Percentiles rank a stretch among this genome's conserved stretches.
Evolutionary conservation across 1,140 invertebrate genomes (phyloP).

Genomic region (Lamellibrachia luymesi): DNA sequence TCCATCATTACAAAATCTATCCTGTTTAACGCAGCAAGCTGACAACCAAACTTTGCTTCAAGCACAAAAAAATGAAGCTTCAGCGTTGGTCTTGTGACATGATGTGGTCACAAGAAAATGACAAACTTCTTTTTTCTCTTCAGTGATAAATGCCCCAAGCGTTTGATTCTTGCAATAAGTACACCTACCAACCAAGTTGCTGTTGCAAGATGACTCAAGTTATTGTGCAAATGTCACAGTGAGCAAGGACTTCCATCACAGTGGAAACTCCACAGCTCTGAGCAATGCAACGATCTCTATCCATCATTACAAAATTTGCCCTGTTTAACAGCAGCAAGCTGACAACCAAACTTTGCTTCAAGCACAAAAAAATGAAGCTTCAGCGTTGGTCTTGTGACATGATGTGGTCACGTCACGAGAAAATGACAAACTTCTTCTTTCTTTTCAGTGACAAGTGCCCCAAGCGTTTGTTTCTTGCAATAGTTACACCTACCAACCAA

Average conservation of each 20-base stretch:
- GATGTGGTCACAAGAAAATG: background rate
- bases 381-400: background rate
- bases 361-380: background rate
- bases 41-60: too few relatives aligned
- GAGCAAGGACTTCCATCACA: background rate
- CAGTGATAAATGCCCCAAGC: background rate
- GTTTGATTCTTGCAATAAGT: background rate
- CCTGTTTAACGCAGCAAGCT: background rate
- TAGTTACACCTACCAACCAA: background rate
- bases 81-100: background rate
- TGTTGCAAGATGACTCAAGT: too few relatives aligned
- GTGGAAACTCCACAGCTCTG: background rate
- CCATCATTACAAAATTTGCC: background rate
- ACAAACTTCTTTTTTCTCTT: background rate
- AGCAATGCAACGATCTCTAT: background rate
- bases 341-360: too few relatives aligned
- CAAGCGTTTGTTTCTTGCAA: background rate
- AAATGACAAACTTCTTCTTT: background rate
- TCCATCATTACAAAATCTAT: background rate
- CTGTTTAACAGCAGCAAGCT: background rate
- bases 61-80: background rate
- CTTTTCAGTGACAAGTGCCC: background rate
- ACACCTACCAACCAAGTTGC: too few relatives aligned
- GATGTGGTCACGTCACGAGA: background rate
- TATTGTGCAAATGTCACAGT: background rate